Base-by-base conservation (phyloP, 2,888 invertebrate species). In the Torymus texanus region DNA sequence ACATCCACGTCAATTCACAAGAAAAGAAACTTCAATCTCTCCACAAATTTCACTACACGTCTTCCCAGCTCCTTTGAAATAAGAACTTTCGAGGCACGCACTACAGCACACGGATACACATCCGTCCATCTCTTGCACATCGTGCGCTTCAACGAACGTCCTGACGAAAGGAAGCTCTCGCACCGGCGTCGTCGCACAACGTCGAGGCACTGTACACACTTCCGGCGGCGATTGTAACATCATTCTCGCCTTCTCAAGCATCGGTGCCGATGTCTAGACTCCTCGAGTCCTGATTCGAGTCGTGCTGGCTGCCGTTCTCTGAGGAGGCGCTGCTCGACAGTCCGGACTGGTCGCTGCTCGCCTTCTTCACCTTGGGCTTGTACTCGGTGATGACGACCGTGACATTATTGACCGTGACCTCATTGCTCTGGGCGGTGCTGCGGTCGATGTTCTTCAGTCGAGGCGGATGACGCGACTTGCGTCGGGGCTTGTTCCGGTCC, bases 361-460 rank as follows among this genome's bases (percentile, higher is more conserved):
- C 88, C 75, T 90, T 90, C 83, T 90, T 90, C 74, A 87, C 87
- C 85, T 97, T 97, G 84, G 96, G 96, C 90, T 96, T 96, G 90
- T 97, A 98, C 92, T 98, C 98, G 79, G 98, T 98, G 90, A 98
- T 98, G 84, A 97, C 95, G 82, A 98, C 98, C 68, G 98, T 98
- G 80, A 98, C 97, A 87, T 97, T 97, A 90, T 98, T 98, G 55
- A 98, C 98, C 68, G 98, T 98, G 85, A 98, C 97, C 91, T 97
- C 97, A 91, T 97, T 95, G 78, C 97, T 97, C 90, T 97, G 96
- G 41, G 97, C 98, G 53, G 96, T 96, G 88, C 96, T 97, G 74
- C 98, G 92, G 90, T 98, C 98, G 79, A 98, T 95, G 91, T 98
- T 97, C 92, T 96, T 97, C 88, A 97, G 94, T 82, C 97, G 92